Base-by-base conservation (phyloP, 1,140 invertebrate species). In the Rhopalosiphum padi region DNA sequence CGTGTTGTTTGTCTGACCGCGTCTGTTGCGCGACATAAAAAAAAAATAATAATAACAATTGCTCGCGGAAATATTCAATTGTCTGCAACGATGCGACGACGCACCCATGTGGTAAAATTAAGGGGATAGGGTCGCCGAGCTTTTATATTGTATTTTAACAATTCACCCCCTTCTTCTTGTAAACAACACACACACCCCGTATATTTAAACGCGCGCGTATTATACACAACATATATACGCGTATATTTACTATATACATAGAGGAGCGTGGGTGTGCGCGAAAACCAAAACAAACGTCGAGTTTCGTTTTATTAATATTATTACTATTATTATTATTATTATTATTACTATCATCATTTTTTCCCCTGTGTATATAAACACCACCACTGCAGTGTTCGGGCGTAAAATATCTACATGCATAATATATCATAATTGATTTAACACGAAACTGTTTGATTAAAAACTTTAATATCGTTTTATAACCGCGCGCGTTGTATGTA, bases 131-230 rank as follows among this genome's bases (percentile, higher is more conserved):
- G 88, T 51, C 41, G 51, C 23, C 35, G n/a, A 90, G 88, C 53
- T 90, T 90, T 90, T 90, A 90, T 90, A 90, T 90, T 90, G 35
- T 90, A 90, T 90, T 90, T 90, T 90, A 90, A 90, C 88, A 55
- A 90, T 90, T 53, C 88, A 90, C 88, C 88, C 88, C 88, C 53
- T 60, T 90, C 88, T 90, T 90, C 88, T 90, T 90, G 88, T 90
- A 60, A 90, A 55, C 88, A 90, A 60, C 53, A 89, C 48, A 89
- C 87, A n/a, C 85, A 46, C 85, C 85, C 77, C 41, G 25, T 25
- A 86, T 86, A 86, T 43, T 43, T 85, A 85, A 85, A 41, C 41
- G 3, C 41, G 15, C 21, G 1, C 25, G 43, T 37, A 83, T 82
- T 37, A 37, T 83, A 23, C 37, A 83, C n/a, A 5, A 77, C 35